phyloP scores from a whole-genome alignment of 92 coral and sea anemone genomes.

The Muricea muricata region DNA sequence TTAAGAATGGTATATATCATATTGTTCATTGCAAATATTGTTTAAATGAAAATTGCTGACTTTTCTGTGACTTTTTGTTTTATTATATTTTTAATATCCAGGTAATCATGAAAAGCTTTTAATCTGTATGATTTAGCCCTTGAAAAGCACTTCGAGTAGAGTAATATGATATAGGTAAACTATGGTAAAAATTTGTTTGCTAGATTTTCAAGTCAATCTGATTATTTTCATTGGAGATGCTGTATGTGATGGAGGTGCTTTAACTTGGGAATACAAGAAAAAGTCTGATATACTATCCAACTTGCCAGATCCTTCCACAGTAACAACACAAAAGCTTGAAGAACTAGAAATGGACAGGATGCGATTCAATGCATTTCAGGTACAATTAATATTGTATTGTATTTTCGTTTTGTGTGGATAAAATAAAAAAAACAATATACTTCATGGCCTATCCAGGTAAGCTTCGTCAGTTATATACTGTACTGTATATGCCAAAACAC shows the following conservation, averaged over 20 bases:
- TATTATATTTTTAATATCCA: no score
- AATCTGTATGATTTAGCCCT: no score
- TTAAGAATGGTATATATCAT: no score
- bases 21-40: no score
- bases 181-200: no score
- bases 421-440: neutral
- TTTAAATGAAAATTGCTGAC: no score
- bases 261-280: constrained; percentile 23
- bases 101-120: no score
- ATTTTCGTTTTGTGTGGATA: neutral
- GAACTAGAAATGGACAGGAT: constrained; percentile 35
- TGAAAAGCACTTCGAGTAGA: no score
- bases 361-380: constrained; percentile 44
- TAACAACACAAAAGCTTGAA: constrained; percentile 36
- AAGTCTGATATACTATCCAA: constrained; percentile 6
- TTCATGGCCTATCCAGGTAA: neutral
- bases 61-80: no score
- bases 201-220: no score
- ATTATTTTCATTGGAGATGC: constrained; percentile 38
- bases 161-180: no score
- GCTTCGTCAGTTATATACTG: neutral
- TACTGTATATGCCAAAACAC: constrained; percentile 15
- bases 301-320: constrained; percentile 21
- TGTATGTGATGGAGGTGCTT: constrained; percentile 35
- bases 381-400: neutral